Conservation (phyloP, 37 sponge, comb jelly and placozoan species). For the Crambe crambe region DNA sequence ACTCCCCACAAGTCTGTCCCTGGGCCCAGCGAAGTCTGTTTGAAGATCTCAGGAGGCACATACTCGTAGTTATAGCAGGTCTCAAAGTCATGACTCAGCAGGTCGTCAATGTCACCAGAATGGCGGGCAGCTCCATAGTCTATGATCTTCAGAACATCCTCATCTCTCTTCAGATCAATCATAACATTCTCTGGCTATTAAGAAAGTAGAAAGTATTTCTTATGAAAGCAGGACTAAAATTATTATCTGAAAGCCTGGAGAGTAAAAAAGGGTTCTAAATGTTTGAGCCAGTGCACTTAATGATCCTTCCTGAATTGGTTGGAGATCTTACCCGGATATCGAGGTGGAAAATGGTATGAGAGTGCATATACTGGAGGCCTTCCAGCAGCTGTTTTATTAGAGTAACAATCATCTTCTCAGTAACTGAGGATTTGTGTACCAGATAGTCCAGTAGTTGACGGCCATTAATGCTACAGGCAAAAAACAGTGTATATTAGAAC, state of each 20-base stretch:
- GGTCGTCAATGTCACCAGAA: neutral
- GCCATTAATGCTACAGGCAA: constrained; percentile 26
- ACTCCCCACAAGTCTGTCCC: constrained; percentile 50
- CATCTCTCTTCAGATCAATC: constrained; percentile 1
- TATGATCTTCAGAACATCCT: constrained; percentile 25
- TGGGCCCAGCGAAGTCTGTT: constrained; percentile 11
- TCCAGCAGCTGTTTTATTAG: constrained; percentile 44
- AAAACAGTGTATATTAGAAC: no score
- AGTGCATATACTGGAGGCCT: constrained; percentile 52
- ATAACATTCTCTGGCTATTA: constrained; percentile 36
- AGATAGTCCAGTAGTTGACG: constrained; percentile 27
- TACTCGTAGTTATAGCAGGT: constrained; percentile 3
- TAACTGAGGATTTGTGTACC: constrained; percentile 15
- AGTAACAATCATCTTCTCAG: constrained; percentile 7
- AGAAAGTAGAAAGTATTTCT: no score
- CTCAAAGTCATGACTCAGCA: constrained; percentile 22
- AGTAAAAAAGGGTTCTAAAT: no score
- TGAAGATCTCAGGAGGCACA: constrained; percentile 31
- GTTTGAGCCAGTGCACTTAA: no score
- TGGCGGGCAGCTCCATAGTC: constrained; percentile 58
- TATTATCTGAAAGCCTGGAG: no score
- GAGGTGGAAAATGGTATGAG: constrained; percentile 45
- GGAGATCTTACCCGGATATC: constrained; percentile 59
- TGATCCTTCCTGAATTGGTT: no score
- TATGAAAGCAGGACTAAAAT: neutral